These are phyloP conservation scores for Acleris holmiana DNA, from an alignment of 2,888 invertebrate species.

Conservation along the genomic window DNA sequence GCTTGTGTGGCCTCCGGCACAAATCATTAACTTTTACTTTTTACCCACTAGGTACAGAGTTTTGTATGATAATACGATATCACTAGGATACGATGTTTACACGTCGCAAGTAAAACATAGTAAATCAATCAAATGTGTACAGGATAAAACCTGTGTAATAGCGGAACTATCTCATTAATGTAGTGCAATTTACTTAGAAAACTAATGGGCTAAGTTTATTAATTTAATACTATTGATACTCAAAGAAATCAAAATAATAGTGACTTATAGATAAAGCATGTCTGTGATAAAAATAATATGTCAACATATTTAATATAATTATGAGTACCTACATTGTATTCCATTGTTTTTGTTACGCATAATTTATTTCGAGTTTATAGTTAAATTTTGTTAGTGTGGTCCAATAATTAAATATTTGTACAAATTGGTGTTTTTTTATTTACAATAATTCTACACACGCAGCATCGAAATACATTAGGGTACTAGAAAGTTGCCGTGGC, in stretches of 20 bases:
- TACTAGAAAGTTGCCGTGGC: too few relatives aligned
- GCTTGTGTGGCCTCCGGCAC: constrained; percentile 97
- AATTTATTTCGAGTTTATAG: constrained; percentile 14
- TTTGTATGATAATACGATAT: constrained; percentile 94
- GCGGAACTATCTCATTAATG: not conserved
- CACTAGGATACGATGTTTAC: constrained; percentile 94
- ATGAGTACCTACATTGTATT: not conserved
- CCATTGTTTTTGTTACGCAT: constrained; percentile 18
- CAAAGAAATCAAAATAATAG: too few relatives aligned
- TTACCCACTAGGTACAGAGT: constrained; percentile 93
- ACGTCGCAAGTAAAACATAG: constrained; percentile 92
- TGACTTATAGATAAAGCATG: constrained; percentile 42
- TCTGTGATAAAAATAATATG: constrained; percentile 58
- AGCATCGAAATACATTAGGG: not conserved
- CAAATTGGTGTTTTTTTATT: not conserved
- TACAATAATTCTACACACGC: not conserved
- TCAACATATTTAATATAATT: not conserved
- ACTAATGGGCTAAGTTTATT: too few relatives aligned
- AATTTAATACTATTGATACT: too few relatives aligned
- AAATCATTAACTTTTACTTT: constrained; percentile 95
- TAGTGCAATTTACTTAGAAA: constrained; percentile 23
- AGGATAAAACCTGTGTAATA: constrained; percentile 6
- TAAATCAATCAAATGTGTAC: constrained; percentile 38
- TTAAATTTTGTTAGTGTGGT: constrained; percentile 8
- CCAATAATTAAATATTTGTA: constrained; percentile 13